These are phyloP conservation scores for Dasypolia templi DNA, from an alignment of 2,888 invertebrate species.

Conservation along the genomic window DNA sequence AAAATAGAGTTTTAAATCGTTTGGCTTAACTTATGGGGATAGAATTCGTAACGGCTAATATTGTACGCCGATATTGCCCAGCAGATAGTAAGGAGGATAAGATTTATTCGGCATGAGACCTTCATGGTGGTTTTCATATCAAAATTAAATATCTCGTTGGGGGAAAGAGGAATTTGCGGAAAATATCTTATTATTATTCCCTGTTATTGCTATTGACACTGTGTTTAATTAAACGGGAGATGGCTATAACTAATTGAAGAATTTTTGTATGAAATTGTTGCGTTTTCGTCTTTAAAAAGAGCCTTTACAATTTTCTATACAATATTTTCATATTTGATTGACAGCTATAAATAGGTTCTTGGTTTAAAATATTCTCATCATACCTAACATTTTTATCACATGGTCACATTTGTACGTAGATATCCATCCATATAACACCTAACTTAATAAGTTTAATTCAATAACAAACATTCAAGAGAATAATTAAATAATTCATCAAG, in stretches of 20 bases:
- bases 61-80: slow-evolving; percentile 88
- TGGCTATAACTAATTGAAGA: slow-evolving; percentile 23
- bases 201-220: slow-evolving; percentile 63
- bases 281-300: slow-evolving; percentile 11
- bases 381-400: too few species aligned
- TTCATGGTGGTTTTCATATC: slow-evolving; percentile 87
- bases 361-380: not conserved
- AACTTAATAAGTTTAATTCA: not conserved
- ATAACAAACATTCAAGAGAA: not conserved
- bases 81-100: slow-evolving; percentile 83
- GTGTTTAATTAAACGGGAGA: slow-evolving; percentile 61
- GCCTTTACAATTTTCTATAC: not conserved
- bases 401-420: too few species aligned
- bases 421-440: too few species aligned
- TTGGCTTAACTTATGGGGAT: slow-evolving; percentile 72
- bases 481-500: not conserved
- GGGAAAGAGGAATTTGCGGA: slow-evolving; percentile 67
- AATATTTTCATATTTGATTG: not conserved
- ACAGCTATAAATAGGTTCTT: too few species aligned
- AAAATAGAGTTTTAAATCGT: slow-evolving; percentile 59
- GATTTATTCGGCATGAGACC: slow-evolving; percentile 85
- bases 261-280: slow-evolving; percentile 2
- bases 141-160: slow-evolving; percentile 88
- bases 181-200: slow-evolving; percentile 68
- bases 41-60: slow-evolving; percentile 88